Evolutionary conservation across 2,113 vertebrate species (phyloP), one percentile per base, ranked within the genome.

Genomic region (Microcebus jonahi): DNA sequence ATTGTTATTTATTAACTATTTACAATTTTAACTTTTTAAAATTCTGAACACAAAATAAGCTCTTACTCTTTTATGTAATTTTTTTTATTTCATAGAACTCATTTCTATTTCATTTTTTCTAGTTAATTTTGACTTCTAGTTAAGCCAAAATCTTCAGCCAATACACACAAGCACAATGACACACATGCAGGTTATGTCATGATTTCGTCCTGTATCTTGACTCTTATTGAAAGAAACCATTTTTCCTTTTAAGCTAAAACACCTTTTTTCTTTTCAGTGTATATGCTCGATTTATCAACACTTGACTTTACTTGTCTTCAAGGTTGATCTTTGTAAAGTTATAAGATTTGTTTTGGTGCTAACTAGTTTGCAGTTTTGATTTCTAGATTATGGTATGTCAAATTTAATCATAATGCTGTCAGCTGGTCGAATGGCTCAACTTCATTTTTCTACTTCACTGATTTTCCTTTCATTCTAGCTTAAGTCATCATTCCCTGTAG

Each of bases 301-400:
- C 12, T 91, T 53, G 81, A 97, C 88, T 97, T 98, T 83, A 91
- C 55, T 76, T 97, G 17, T 70, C 91, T 96, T 97, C 81, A 96
- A 96, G 84, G 34, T 77, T 97, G 67, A 96, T 96, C 15, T 88
- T 97, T 96, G n/a, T 88, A 87, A 97, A 96, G 15, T 83, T 31
- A 31, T 34, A 90, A 84, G 20, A 82, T 95, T 97, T 97, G 92
- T 96, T 96, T 96, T 68, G 20, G 63, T 96, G 63, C 70, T 92
- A 89, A 97, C 76, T 96, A 95, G 70, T 89, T 93, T 97, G 68
- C 63, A 87, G 82, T 90, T 98, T 97, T 98, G 82, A 93, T 97
- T 98, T 97, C 57, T 95, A 97, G 96, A 97, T 95, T 96, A 96
- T 29, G 68, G 2, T 95, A 95, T 94, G 96, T 96, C 89, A 97